phyloP scores from a whole-genome alignment of 2,797 vertebrate species.

The Acanthornis magna region DNA sequence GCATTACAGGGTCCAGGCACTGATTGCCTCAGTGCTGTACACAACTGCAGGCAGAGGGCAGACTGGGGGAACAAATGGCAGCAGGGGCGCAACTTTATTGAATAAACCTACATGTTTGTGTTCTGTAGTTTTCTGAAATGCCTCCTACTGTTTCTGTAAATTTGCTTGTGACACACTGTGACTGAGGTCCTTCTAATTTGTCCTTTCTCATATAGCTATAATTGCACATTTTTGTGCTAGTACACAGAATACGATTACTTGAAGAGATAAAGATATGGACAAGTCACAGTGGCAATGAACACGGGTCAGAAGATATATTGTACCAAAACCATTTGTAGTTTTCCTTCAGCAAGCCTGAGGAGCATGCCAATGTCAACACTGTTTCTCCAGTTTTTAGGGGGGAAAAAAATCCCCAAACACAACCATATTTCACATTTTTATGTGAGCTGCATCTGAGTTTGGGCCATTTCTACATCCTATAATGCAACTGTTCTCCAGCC shows the following conservation, averaged over 20 bases:
- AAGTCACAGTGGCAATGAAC: neutral
- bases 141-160: neutral
- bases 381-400: neutral
- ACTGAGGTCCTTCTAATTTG: neutral
- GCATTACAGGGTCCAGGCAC: neutral
- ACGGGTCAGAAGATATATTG: neutral
- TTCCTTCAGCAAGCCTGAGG: neutral
- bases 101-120: neutral
- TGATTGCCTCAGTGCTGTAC: neutral
- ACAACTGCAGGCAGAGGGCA: neutral
- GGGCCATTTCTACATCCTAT: neutral
- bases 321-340: neutral
- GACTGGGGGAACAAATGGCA: neutral
- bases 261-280: neutral
- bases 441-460: neutral
- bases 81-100: neutral
- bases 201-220: neutral
- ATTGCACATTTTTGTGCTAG: neutral
- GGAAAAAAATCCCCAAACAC: accelerated
- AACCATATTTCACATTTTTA: neutral
- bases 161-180: neutral
- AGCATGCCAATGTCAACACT: neutral
- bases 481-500: neutral
- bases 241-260: neutral
- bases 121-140: neutral